A percentile compares a stretch with the other conserved stretches of the same genome.
phyloP scores from a whole-genome alignment of 2,888 invertebrate genomes.

The Galerucella pusilla region DNA sequence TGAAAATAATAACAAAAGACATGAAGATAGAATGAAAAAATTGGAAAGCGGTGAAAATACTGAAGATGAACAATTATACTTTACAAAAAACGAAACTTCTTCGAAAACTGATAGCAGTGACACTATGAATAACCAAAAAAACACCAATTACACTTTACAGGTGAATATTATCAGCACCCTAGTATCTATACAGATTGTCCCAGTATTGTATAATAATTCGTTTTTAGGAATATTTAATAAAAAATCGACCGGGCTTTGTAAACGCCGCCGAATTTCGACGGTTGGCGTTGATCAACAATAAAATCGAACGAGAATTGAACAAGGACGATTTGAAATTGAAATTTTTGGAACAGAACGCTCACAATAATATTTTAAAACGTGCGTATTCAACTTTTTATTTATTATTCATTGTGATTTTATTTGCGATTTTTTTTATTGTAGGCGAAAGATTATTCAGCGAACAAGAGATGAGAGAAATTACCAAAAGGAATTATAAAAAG shows the following conservation, averaged over 20 bases:
- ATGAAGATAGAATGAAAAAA: constrained; percentile 24
- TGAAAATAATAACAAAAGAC: constrained; percentile 40
- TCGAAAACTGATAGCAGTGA: constrained; percentile 8
- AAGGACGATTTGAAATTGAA: constrained; percentile 63
- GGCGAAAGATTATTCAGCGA: constrained; percentile 50
- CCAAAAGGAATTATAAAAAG: constrained; percentile 73
- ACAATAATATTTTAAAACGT: constrained; percentile 32
- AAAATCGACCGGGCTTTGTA: constrained; percentile 78
- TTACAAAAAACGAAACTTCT: constrained; percentile 9
- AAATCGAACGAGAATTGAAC: constrained; percentile 58
- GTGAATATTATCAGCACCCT: constrained; percentile 26
- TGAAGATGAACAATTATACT: constrained; percentile 8
- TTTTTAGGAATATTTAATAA: constrained; percentile 76
- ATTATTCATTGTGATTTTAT: background rate
- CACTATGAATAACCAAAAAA: constrained; percentile 24
- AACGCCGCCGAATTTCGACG: constrained; percentile 69
- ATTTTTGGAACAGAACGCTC: constrained; percentile 49
- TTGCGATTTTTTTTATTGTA: constrained; percentile 39
- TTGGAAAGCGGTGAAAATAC: constrained; percentile 20
- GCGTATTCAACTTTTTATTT: constrained; percentile 13
- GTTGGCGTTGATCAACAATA: constrained; percentile 47
- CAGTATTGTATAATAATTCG: background rate
- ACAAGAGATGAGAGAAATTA: constrained; percentile 71
- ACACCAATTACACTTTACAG: constrained; percentile 45
- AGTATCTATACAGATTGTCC: background rate